These are phyloP conservation scores for Centrocercus urophasianus DNA, from an alignment of 2,113 vertebrate species.

Conservation along the genomic window DNA sequence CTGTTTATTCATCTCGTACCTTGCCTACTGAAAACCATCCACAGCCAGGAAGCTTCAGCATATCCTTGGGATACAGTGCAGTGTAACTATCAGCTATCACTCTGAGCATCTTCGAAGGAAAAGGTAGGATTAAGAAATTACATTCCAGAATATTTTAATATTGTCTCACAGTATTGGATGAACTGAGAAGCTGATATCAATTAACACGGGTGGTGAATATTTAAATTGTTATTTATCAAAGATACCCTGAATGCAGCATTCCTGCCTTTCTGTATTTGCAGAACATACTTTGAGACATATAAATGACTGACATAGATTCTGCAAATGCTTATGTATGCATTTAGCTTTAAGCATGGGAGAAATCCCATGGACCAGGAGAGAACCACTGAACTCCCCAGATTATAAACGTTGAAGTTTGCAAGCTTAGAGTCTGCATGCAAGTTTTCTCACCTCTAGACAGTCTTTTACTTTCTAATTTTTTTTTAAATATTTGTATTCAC, in stretches of 20 bases:
- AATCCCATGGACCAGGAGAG: background rate
- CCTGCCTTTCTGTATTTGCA: background rate
- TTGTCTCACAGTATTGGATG: background rate
- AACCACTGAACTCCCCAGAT: background rate
- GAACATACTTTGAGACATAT: background rate
- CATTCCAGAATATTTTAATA: background rate
- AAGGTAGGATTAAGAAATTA: constrained; percentile 38
- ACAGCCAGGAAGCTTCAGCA: background rate
- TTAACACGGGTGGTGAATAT: background rate
- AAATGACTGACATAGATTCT: background rate
- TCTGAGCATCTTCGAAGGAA: background rate
- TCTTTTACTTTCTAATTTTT: background rate
- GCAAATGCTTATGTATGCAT: background rate
- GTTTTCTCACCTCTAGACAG: background rate
- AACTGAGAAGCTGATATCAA: background rate
- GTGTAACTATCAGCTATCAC: background rate
- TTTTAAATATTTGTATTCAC: background rate
- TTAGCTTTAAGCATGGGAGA: background rate
- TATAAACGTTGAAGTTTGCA: background rate
- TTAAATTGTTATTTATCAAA: background rate
- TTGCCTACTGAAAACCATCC: background rate
- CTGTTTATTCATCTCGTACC: background rate
- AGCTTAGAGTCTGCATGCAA: background rate
- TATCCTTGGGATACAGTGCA: background rate
- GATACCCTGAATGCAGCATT: background rate